A percentile compares a stretch with the other conserved stretches of the same genome.
Conservation (phyloP, 2,797 vertebrate species). For the Fundulus diaphanus region DNA sequence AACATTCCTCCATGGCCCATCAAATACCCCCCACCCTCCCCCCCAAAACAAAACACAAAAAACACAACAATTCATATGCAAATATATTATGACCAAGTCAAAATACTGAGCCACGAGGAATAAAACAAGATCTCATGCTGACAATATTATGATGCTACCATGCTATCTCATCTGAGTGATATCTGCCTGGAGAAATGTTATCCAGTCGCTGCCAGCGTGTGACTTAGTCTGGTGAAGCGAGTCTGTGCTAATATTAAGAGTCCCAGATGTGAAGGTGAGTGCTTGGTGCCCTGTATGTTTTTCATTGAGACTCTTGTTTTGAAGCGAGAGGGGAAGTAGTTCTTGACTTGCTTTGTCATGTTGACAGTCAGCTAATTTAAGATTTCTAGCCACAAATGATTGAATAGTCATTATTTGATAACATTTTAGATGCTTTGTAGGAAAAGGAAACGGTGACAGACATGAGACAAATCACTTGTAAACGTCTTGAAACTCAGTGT, state of each 20-base stretch:
- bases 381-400: no score
- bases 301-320: not conserved
- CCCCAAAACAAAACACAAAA: not conserved
- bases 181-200: not conserved
- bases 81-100: not conserved
- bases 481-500: not conserved
- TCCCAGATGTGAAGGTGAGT: not conserved
- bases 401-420: not conserved
- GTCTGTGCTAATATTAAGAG: not conserved
- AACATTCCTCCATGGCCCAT: slow-evolving; percentile 22
- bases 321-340: not conserved
- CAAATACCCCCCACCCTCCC: no score
- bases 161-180: not conserved
- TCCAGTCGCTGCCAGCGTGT: no score
- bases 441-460: not conserved
- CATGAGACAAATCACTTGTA: not conserved
- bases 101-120: not conserved
- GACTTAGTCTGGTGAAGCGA: not conserved
- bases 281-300: not conserved
- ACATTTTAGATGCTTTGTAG: not conserved
- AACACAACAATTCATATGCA: not conserved
- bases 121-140: not conserved
- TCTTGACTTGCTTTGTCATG: not conserved
- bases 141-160: not conserved
- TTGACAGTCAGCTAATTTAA: not conserved